Conservation (phyloP, 1,140 invertebrate species). For the Maniola jurtina region DNA sequence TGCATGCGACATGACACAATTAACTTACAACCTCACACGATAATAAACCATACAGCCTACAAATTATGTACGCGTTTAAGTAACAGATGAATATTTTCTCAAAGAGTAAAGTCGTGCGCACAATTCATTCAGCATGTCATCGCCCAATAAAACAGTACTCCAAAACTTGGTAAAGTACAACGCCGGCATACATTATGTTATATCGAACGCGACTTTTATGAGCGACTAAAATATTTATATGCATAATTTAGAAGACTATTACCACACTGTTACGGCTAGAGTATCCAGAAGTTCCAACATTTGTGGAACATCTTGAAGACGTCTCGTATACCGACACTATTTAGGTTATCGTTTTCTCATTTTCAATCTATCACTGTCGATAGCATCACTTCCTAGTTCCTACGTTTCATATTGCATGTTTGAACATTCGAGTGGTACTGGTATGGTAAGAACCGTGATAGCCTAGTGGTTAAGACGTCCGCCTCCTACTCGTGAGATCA, state of each 20-base stretch:
- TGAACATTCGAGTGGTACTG: no score
- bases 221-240: slow-evolving; percentile 58
- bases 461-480: no score
- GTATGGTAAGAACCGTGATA: no score
- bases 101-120: slow-evolving; percentile 43
- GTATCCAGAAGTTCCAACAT: not conserved
- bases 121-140: slow-evolving; percentile 59
- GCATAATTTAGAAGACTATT: slow-evolving; percentile 63
- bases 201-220: slow-evolving; percentile 47
- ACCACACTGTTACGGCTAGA: slow-evolving; percentile 39
- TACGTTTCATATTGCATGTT: no score
- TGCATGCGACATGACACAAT: slow-evolving; percentile 54
- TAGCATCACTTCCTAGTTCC: no score
- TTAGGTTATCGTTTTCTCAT: no score
- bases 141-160: slow-evolving; percentile 45
- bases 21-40: slow-evolving; percentile 41
- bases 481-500: no score
- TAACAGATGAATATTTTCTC: not conserved
- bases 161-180: slow-evolving; percentile 35
- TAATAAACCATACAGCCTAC: slow-evolving; percentile 43
- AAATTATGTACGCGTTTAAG: slow-evolving; percentile 36
- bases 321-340: no score
- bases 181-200: slow-evolving; percentile 37
- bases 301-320: not conserved
- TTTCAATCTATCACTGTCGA: no score